Evolutionary conservation across 1,140 invertebrate species (phyloP).

Genomic region (Drosophila lacteicornis): DNA sequence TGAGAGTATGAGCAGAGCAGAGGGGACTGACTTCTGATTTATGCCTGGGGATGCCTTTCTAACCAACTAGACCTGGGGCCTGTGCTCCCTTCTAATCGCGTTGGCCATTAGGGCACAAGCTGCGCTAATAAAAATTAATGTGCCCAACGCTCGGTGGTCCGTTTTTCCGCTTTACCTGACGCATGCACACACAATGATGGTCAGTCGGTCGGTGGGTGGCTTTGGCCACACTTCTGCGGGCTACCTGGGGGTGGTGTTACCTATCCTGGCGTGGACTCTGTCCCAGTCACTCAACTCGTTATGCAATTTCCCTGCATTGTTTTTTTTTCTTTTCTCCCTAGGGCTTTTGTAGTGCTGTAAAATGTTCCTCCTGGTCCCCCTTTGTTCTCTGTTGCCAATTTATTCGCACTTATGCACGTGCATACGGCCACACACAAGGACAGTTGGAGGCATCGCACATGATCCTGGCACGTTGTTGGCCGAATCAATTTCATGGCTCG

Average conservation of each 20-base stretch:
- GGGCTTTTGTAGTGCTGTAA: conserved; percentile 22
- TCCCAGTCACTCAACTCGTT: conserved; percentile 56
- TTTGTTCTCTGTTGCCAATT: conserved; percentile 66
- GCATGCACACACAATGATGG: conserved; percentile 22
- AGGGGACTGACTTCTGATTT: conserved; percentile 25
- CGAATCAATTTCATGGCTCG: conserved; percentile 77
- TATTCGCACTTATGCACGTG: conserved; percentile 78
- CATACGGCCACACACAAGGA: conserved; percentile 26
- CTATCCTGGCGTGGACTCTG: conserved; percentile 3
- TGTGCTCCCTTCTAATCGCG: conserved; percentile 36
- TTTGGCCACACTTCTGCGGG: conserved; percentile 50
- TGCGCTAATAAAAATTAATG: conserved; percentile 71
- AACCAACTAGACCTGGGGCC: conserved; percentile 1
- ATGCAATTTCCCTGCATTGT: conserved; percentile 75
- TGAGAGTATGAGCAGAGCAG: not conserved
- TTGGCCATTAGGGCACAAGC: conserved; percentile 55
- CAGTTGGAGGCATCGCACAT: conserved; percentile 45
- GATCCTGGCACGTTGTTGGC: conserved; percentile 63
- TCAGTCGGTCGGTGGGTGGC: not conserved
- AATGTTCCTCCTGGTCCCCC: conserved; percentile 7
- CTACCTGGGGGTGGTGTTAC: conserved; percentile 25
- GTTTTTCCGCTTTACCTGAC: conserved; percentile 8
- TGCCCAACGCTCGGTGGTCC: conserved; percentile 34
- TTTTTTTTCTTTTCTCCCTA: conserved; percentile 23
- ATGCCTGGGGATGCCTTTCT: conserved; percentile 15